Conservation (phyloP, 1,140 invertebrate species). For the Micrasema minimum region DNA sequence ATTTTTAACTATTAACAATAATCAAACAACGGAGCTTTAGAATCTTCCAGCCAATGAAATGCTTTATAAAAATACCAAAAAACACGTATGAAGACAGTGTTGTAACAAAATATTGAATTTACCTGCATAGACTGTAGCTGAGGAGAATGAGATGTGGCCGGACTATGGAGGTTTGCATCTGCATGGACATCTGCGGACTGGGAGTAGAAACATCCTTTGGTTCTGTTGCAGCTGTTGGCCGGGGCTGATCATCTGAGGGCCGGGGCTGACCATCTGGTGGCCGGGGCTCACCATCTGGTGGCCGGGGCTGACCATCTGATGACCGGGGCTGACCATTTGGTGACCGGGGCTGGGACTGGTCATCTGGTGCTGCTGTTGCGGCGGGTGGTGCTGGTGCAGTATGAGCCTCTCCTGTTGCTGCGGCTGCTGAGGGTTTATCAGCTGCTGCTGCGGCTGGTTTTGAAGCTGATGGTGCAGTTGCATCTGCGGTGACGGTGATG, state of each 20-base stretch:
- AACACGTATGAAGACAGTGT: no score
- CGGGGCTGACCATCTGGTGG: conserved; percentile 56
- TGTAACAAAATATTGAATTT: no score
- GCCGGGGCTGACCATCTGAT: conserved; percentile 59
- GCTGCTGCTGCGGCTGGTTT: conserved; percentile 55
- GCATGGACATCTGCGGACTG: conserved; percentile 62
- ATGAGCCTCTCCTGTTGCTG: conserved; percentile 52
- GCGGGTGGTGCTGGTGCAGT: conserved; percentile 9
- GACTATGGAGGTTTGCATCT: conserved; percentile 66
- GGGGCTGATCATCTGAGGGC: conserved; percentile 64
- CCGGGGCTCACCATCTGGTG: conserved; percentile 54
- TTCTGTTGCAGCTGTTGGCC: conserved; percentile 62
- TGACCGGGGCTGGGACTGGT: conserved; percentile 56
- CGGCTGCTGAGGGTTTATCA: conserved; percentile 56
- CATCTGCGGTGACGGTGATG: conserved; percentile 38
- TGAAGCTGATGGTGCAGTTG: conserved; percentile 58
- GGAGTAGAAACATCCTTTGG: conserved; percentile 64
- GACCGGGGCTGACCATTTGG: conserved; percentile 63
- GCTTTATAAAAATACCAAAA: no score
- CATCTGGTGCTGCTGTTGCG: conserved; percentile 31
- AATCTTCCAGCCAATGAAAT: no score
- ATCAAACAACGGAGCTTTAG: no score
- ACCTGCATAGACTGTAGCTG: conserved; percentile 62
- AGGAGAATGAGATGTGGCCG: conserved; percentile 64
- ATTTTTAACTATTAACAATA: no score